Base-by-base conservation (phyloP, 2,113 vertebrate genomes). In the Lamprologus sp. region DNA sequence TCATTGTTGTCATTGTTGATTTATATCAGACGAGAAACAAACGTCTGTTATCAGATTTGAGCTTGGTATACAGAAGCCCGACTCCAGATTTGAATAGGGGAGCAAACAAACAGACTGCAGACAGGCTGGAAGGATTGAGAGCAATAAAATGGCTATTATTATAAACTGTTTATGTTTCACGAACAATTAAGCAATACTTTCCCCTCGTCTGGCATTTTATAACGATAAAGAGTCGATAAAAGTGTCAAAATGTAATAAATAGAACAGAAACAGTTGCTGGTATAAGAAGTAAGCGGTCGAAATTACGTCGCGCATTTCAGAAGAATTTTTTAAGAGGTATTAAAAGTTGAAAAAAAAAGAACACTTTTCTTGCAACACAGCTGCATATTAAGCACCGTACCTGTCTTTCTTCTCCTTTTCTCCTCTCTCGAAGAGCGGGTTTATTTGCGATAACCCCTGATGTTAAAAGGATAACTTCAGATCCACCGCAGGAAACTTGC, bases 1-100 rank as follows among this genome's bases (percentile, higher is more conserved):
- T 83, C 86, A 87, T 85, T 92, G 89, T 91, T 90, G 87, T 14
- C 86, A 90, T 85, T 93, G 91, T 92, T 93, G 92, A 90, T 87
- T 87, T 88, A 8, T 82, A 90, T 87, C 86, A 70, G 60, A 26
- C 73, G 85, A 85, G 84, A 86, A 90, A 87, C 92, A 92, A 92
- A 92, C 35, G 63, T 7, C 13, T 80, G 88, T 91, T 95, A 93
- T 92, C 93, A 75, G 88, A 79, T 75, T 40, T 54, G 65, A 63
- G 68, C n/a, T 58, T 2, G 23, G 79, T 81, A 85, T 42, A 92
- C 88, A 88, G 92, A 77, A 90, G 91, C 82, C 68, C 15, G 68
- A 49, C 19, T 87, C 17, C 9, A 45, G 42, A 47, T 49, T 73
- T 86, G 19, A 84, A 82, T 56, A 19, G 35, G n/a, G 33, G 86